These are phyloP conservation scores for Tychaedon coryphoeus DNA, from an alignment of 2,113 vertebrate genomes.

Conservation along the genomic window DNA sequence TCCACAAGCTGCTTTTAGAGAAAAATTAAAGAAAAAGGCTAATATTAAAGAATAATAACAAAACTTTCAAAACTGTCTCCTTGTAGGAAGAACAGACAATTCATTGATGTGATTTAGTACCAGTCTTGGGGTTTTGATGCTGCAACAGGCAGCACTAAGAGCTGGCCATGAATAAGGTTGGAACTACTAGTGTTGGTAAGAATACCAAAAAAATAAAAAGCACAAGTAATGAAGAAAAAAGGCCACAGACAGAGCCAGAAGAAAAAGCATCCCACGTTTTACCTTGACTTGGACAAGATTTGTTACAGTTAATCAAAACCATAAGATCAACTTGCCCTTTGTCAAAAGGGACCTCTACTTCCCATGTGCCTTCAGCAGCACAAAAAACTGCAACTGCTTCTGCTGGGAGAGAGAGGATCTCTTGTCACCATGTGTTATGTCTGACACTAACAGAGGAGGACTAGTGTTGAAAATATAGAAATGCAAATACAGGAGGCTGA, in stretches of 20 bases:
- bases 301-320: background rate
- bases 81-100: background rate
- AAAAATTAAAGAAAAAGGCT: background rate
- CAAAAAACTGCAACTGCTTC: background rate
- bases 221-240: background rate
- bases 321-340: background rate
- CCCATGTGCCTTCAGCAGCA: background rate
- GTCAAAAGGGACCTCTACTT: background rate
- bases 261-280: background rate
- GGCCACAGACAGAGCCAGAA: background rate
- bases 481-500: background rate
- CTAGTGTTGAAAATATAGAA: background rate
- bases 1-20: slow-evolving; percentile 42
- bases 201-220: background rate
- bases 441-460: background rate
- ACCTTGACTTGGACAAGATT: background rate
- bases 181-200: background rate
- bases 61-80: background rate
- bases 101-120: background rate
- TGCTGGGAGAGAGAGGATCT: background rate
- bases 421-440: background rate
- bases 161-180: background rate
- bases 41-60: background rate
- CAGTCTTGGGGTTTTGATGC: background rate
- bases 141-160: background rate